These are phyloP conservation scores for Smutsia gigantea DNA, from an alignment of 2,797 vertebrate genomes.

Conservation along the genomic window DNA sequence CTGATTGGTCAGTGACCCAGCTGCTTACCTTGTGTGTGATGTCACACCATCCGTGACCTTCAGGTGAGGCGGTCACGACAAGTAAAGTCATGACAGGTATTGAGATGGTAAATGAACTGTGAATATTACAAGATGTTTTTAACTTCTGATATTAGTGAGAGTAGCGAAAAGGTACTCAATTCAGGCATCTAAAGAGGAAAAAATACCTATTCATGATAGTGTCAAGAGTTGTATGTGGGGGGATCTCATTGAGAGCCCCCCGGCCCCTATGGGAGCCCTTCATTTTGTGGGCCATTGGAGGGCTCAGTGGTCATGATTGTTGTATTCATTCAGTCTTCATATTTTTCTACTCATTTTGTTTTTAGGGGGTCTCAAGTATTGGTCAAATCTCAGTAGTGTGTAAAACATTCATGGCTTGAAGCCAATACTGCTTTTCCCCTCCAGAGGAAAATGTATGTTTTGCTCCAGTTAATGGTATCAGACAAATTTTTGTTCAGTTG, in stretches of 20 bases:
- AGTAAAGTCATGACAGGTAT: not conserved
- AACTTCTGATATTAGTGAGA: not conserved
- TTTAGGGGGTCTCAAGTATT: not conserved
- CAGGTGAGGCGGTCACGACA: not conserved
- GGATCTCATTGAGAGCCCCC: not conserved
- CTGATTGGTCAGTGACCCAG: not conserved
- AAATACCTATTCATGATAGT: not conserved
- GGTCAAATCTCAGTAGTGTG: not conserved
- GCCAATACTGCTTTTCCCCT: not conserved
- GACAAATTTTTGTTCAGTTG: constrained; percentile 21
- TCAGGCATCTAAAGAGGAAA: not conserved
- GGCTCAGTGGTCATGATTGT: not conserved
- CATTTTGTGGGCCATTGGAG: not conserved
- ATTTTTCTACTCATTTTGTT: not conserved
- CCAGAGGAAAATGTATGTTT: not conserved
- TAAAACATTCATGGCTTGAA: constrained; percentile 9
- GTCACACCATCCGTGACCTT: not conserved
- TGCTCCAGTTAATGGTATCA: not conserved
- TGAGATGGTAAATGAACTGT: not conserved
- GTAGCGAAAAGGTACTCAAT: not conserved
- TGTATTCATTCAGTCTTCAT: not conserved
- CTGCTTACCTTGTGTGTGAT: not conserved
- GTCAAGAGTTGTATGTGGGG: not conserved
- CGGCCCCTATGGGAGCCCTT: not conserved
- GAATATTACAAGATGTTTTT: not conserved